Percentiles rank a stretch among this genome's conserved stretches.
Conservation (phyloP, 1,140 invertebrate species). For the Drosophila carrolli region DNA sequence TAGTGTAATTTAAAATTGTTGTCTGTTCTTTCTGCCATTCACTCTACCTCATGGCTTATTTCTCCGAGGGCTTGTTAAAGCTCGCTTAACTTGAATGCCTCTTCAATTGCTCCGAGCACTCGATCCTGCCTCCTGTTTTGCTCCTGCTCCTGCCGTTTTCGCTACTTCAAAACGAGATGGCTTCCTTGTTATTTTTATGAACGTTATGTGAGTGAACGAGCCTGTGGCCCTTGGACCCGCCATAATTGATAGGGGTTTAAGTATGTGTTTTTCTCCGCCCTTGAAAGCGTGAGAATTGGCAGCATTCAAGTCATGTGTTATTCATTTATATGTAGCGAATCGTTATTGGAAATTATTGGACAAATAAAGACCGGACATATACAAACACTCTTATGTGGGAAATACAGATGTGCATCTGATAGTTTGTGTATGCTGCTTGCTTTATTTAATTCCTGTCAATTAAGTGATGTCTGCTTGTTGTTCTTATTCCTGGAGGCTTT, state of each 20-base stretch:
- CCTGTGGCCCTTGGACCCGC: constrained; percentile 13
- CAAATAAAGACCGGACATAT: constrained; percentile 16
- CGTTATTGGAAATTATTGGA: constrained; percentile 24
- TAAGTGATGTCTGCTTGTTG: constrained; percentile 32
- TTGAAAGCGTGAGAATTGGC: constrained; percentile 36
- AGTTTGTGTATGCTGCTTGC: constrained; percentile 11
- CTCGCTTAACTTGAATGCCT: constrained; percentile 50
- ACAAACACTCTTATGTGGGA: background rate
- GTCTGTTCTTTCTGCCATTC: constrained; percentile 18
- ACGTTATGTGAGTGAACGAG: constrained; percentile 18
- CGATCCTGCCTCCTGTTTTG: constrained; percentile 37
- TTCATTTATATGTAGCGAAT: constrained; percentile 24
- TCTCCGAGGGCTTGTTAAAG: constrained; percentile 62
- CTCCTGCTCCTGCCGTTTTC: constrained; percentile 3
- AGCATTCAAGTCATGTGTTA: constrained; percentile 45
- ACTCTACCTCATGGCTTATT: constrained; percentile 11
- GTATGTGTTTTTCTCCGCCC: constrained; percentile 22
- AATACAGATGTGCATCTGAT: constrained; percentile 8
- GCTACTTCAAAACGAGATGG: constrained; percentile 33
- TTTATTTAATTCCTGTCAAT: constrained; percentile 37
- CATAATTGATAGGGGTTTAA: constrained; percentile 38
- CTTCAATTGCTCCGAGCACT: constrained; percentile 38
- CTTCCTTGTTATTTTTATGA: constrained; percentile 40
- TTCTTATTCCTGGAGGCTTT: constrained; percentile 29
- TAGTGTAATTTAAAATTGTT: constrained; percentile 25